Base-by-base conservation (phyloP, 2,797 vertebrate genomes). In the Phyllotis vaccarum region DNA sequence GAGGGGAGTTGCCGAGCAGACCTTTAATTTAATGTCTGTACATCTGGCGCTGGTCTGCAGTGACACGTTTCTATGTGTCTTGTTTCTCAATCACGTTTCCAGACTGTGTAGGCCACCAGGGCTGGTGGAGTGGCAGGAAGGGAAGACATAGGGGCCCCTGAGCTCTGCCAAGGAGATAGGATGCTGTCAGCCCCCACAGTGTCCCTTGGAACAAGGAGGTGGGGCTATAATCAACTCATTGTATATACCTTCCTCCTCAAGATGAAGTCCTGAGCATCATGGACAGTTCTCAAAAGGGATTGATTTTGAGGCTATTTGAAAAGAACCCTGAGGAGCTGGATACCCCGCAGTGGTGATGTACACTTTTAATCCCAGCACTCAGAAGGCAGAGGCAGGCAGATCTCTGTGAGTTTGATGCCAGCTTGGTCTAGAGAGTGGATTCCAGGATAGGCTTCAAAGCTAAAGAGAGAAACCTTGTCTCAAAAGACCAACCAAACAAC, bases 171-270 rank as follows among this genome's bases (percentile, higher is more conserved):
- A 49, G 75, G 81, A 88, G 80, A 29, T 93, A 24, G 9, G 78
- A 60, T 89, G 76, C 56, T 68, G 70, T 90, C 76, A 89, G 96
- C 95, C 94, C 27, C 16, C 13, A 34, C 24, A 10, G 54, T 83
- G 58, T 97, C 94, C 94, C 89, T 89, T 70, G 75, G 92, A 68
- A 93, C 34, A 89, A 86, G 85, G 81, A 68, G 90, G 88, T 24
- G 52, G 29, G 0, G 49, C 64, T 22, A 43, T n/a, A 85, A 90
- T 49, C 90, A 82, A 81, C 91, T 91, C 27, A 22, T 1, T 34
- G 13, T 27, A 29, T 19, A 81, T 0, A 21, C 64, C 89, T 95
- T 6, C 66, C 29, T 46, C 78, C 91, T 83, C 46, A 68, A 37
- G 37, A n/a, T 37, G 7, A 8, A 21, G 1, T 1, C 54, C 89